A percentile compares a stretch with the other conserved stretches of the same genome.
phyloP scores from a whole-genome alignment of 2,888 invertebrate genomes.

The Coecobrya sp. region DNA sequence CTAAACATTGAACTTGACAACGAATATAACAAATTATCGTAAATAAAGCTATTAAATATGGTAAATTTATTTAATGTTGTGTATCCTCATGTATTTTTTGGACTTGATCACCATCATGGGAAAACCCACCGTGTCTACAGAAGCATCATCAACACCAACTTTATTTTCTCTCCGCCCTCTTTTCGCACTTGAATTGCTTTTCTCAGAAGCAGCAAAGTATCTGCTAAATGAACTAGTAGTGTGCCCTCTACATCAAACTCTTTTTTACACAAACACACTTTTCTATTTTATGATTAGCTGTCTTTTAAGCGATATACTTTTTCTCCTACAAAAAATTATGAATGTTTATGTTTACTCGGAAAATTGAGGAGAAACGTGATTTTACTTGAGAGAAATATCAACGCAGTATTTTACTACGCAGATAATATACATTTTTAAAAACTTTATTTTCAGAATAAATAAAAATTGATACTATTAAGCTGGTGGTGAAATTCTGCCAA shows the following conservation, averaged over 20 bases:
- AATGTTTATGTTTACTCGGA: conserved; percentile 14
- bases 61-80: conserved; percentile 2
- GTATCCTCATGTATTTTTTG: background rate
- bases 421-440: no score
- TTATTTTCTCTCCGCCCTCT: no score
- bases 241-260: background rate
- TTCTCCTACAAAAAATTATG: conserved; percentile 11
- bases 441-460: no score
- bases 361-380: background rate
- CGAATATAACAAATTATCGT: background rate
- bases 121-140: background rate
- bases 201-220: background rate
- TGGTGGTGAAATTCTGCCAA: background rate
- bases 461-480: no score
- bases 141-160: no score
- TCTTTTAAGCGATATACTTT: no score
- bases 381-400: background rate
- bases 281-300: background rate
- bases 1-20: conserved; percentile 33
- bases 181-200: no score
- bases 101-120: background rate
- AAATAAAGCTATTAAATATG: conserved; percentile 4
- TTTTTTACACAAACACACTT: background rate
- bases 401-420: background rate
- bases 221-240: background rate